phyloP scores from a whole-genome alignment of 2,797 vertebrate species.

The Danio tinwini region DNA sequence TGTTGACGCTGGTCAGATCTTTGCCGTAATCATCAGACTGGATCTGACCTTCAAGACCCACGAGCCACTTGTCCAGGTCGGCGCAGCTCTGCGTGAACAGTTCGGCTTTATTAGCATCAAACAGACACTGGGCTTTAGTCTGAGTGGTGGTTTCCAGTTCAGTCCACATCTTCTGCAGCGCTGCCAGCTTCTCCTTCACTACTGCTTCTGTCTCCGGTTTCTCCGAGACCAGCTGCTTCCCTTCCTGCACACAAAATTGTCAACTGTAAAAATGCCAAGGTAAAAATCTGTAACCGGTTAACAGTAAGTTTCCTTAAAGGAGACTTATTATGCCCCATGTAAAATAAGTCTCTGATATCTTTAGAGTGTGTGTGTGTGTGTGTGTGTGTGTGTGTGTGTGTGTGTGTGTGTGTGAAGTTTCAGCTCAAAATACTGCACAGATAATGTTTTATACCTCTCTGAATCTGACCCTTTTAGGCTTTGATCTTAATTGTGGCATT shows the following conservation, averaged over 20 bases:
- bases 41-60: constrained; percentile 89
- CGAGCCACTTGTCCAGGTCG: constrained; percentile 95
- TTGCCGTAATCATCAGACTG: constrained; percentile 97
- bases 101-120: constrained; percentile 97
- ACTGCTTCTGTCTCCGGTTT: constrained; percentile 91
- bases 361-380: too few species aligned
- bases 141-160: constrained; percentile 96
- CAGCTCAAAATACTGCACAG: too few species aligned
- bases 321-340: too few species aligned
- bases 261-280: too few species aligned
- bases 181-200: constrained; percentile 91
- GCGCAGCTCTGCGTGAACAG: constrained; percentile 98
- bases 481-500: too few species aligned
- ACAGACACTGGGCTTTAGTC: constrained; percentile 96
- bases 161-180: constrained; percentile 88
- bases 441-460: too few species aligned
- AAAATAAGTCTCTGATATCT: too few species aligned
- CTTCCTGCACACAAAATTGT: constrained; percentile 79
- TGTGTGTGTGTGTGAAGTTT: too few species aligned
- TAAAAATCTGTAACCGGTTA: too few species aligned
- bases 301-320: too few species aligned
- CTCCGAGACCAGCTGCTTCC: constrained; percentile 90
- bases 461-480: too few species aligned
- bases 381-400: too few species aligned
- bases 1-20: constrained; percentile 97